phyloP scores from a whole-genome alignment of 1,140 invertebrate species.

The Akabosia matsudoensis region DNA sequence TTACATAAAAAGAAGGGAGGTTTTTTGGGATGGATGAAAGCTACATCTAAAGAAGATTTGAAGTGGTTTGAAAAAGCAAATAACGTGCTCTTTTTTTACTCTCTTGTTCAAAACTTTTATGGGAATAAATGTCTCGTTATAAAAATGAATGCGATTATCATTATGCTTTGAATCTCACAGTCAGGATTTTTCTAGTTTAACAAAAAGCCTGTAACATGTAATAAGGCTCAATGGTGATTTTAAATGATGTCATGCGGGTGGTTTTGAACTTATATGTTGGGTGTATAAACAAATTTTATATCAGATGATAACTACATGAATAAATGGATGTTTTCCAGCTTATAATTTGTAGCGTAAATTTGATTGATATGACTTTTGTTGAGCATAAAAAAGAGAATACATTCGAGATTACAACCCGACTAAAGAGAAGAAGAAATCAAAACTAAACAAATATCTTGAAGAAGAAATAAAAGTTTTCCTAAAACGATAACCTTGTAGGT shows the following conservation, averaged over 20 bases:
- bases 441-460: neutral
- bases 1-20: too few relatives aligned
- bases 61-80: neutral
- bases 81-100: neutral
- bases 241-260: constrained; percentile 9
- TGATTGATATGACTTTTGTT: constrained; percentile 21
- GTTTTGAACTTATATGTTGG: neutral
- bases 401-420: constrained; percentile 17
- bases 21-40: too few relatives aligned
- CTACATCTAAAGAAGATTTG: neutral
- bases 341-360: neutral
- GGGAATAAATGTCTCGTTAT: constrained; percentile 3
- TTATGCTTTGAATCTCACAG: neutral
- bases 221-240: neutral
- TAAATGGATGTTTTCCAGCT: neutral
- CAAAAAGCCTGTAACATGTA: neutral
- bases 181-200: neutral
- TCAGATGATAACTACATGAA: too few relatives aligned
- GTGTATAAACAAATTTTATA: constrained; percentile 14
- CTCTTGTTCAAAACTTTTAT: neutral
- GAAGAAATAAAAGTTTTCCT: constrained; percentile 11
- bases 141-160: constrained; percentile 6
- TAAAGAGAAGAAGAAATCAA: neutral
- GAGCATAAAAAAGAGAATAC: neutral
- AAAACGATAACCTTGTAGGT: too few relatives aligned